These are phyloP conservation scores for Chironomus tepperi DNA, from an alignment of 1,140 invertebrate species.

Conservation along the genomic window DNA sequence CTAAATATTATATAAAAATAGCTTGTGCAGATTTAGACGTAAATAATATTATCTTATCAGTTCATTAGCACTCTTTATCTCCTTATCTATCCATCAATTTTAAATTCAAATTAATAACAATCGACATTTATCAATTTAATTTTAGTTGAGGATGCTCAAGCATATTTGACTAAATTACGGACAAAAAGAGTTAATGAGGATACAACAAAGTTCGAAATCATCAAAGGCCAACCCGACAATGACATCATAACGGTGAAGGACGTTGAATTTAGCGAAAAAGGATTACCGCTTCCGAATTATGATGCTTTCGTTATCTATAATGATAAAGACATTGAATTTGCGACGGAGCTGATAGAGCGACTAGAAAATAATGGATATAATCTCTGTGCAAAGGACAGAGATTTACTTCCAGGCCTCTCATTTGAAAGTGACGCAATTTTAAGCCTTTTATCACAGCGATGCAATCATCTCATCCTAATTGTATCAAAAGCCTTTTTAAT, in stretches of 20 bases:
- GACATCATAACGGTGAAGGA: conserved; percentile 43
- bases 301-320: conserved; percentile 63
- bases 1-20: no score
- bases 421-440: conserved; percentile 62
- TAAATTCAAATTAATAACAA: no score
- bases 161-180: conserved; percentile 29
- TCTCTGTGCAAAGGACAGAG: conserved; percentile 58
- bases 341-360: conserved; percentile 48
- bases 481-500: conserved; percentile 60
- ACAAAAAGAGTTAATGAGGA: conserved; percentile 25
- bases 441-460: conserved; percentile 61
- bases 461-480: conserved; percentile 61
- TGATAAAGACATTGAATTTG: conserved; percentile 58
- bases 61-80: no score
- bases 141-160: conserved; percentile 39
- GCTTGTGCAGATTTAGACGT: no score
- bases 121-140: conserved; percentile 13
- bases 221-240: conserved; percentile 25
- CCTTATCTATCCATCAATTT: no score
- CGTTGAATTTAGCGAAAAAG: conserved; percentile 41
- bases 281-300: conserved; percentile 48
- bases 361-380: conserved; percentile 55
- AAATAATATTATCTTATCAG: no score
- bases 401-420: conserved; percentile 51
- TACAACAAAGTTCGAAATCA: conserved; percentile 18